Conservation (phyloP, 2,888 invertebrate genomes). For the Lasius platythorax region DNA sequence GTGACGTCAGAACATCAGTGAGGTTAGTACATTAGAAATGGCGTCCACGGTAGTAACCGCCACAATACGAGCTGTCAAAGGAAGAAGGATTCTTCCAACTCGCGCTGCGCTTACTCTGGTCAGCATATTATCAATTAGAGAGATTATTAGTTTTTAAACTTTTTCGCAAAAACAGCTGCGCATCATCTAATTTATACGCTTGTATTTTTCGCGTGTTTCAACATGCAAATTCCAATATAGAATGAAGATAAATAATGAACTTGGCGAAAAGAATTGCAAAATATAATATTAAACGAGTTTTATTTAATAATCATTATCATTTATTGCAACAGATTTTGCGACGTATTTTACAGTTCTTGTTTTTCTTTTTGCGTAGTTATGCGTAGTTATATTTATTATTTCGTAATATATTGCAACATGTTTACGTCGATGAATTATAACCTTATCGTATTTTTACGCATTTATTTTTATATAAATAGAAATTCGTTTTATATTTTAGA, state of each 20-base stretch:
- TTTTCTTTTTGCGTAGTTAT: conserved; percentile 4
- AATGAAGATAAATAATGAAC: background rate
- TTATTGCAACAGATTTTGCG: background rate
- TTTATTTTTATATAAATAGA: conserved; percentile 22
- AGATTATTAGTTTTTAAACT: background rate
- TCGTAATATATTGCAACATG: conserved; percentile 21
- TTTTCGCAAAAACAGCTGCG: background rate
- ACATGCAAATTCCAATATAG: background rate
- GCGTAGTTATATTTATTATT: conserved; percentile 2
- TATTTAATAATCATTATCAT: background rate
- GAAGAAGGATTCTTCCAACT: conserved; percentile 92
- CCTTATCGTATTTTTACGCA: background rate
- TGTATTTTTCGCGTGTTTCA: background rate
- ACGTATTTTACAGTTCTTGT: background rate
- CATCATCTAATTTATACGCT: background rate
- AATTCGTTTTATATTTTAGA: conserved; percentile 86
- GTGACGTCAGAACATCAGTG: conserved; percentile 2
- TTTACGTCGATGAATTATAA: background rate
- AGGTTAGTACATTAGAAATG: conserved; percentile 86
- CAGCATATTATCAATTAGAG: conserved; percentile 71
- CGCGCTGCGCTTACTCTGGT: conserved; percentile 94
- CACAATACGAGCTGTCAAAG: conserved; percentile 95
- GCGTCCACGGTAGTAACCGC: conserved; percentile 94
- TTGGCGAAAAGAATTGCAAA: background rate
- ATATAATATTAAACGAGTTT: background rate